Conservation (phyloP, 2,113 vertebrate genomes). For the Sapajus apella region DNA sequence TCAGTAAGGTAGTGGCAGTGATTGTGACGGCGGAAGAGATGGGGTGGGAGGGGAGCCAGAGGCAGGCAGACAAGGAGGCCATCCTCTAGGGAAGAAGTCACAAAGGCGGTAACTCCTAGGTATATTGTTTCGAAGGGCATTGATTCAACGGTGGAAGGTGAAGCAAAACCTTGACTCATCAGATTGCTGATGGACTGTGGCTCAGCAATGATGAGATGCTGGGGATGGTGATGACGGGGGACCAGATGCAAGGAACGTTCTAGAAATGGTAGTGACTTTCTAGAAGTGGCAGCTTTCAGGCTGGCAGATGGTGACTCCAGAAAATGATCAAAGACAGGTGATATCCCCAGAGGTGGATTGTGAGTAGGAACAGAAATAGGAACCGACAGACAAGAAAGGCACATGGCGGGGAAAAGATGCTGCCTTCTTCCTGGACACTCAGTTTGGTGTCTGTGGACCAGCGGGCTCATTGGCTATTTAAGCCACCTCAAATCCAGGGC, state of each 20-base stretch:
- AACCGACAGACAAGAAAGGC: rapidly evolving
- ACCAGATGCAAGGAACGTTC: background rate
- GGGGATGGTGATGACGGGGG: background rate
- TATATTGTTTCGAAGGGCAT: no score
- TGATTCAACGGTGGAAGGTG: no score
- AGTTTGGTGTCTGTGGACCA: rapidly evolving
- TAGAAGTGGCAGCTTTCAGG: background rate
- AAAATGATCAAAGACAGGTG: rapidly evolving
- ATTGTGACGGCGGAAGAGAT: rapidly evolving
- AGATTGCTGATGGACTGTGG: no score
- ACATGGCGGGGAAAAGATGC: rapidly evolving
- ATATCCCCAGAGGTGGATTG: background rate
- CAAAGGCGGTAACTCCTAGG: no score
- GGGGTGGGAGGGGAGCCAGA: rapidly evolving
- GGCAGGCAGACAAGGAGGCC: background rate
- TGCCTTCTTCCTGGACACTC: rapidly evolving
- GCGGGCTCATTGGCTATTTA: rapidly evolving
- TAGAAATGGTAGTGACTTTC: background rate
- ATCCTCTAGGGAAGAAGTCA: background rate
- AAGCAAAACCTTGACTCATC: no score
- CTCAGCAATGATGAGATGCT: no score
- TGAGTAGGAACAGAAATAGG: rapidly evolving
- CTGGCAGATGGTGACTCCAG: no score
- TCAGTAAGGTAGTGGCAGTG: rapidly evolving
- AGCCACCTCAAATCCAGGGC: background rate